phyloP scores from a whole-genome alignment of 2,888 invertebrate species.

The Drosophila mettleri region DNA sequence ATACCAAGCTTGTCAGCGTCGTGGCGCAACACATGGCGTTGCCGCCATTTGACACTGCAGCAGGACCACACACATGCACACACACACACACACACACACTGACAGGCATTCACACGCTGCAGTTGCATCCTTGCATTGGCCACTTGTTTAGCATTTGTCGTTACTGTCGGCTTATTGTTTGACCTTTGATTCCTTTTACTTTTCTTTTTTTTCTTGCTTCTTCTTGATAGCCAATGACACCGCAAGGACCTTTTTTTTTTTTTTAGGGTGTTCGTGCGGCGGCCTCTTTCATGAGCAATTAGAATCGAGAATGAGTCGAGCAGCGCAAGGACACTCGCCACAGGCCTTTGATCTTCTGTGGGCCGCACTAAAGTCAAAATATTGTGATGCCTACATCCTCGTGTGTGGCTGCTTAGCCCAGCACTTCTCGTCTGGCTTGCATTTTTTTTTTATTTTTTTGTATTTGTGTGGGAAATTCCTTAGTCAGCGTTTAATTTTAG shows the following conservation, averaged over 20 bases:
- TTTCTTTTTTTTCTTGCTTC: not conserved
- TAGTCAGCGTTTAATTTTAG: constrained; percentile 57
- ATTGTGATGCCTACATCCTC: constrained; percentile 59
- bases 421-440: not conserved
- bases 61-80: constrained; percentile 53
- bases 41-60: constrained; percentile 41
- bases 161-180: constrained; percentile 54
- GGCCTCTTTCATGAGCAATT: constrained; percentile 72
- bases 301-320: constrained; percentile 68
- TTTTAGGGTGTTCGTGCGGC: constrained; percentile 23
- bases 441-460: constrained; percentile 5
- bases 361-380: constrained; percentile 66
- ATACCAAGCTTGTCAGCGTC: constrained; percentile 34
- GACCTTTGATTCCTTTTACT: constrained; percentile 48
- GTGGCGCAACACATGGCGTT: constrained; percentile 17
- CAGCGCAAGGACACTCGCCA: constrained; percentile 65
- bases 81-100: constrained; percentile 18
- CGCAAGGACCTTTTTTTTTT: constrained; percentile 46
- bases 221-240: constrained; percentile 44
- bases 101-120: constrained; percentile 11
- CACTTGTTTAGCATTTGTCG: constrained; percentile 60
- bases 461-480: constrained; percentile 58
- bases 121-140: constrained; percentile 30
- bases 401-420: constrained; percentile 49
- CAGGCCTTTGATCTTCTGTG: constrained; percentile 48